A percentile compares a stretch with the other conserved stretches of the same genome.
Evolutionary conservation across 2,113 vertebrate species (phyloP).

Genomic region (Ceyx melanurus): DNA sequence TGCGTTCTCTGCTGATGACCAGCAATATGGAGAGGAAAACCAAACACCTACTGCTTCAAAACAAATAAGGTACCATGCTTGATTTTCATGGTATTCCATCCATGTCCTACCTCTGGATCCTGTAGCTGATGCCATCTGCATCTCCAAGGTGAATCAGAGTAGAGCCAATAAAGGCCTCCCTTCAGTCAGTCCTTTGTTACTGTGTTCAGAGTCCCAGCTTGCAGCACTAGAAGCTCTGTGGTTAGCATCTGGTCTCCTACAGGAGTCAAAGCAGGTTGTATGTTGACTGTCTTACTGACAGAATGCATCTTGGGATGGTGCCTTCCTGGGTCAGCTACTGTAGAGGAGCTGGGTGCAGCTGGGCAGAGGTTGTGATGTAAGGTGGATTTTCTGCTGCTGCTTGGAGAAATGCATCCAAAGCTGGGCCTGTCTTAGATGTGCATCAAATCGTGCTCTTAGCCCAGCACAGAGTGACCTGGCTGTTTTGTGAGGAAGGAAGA

Average conservation of each 20-base stretch:
- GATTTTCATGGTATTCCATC: not conserved
- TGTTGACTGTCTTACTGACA: not conserved
- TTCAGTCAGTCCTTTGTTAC: not conserved
- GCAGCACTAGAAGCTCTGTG: not conserved
- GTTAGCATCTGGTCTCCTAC: not conserved
- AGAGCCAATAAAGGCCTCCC: not conserved
- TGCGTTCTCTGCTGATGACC: not conserved
- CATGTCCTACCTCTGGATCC: not conserved
- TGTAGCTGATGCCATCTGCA: not conserved
- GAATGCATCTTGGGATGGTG: not conserved
- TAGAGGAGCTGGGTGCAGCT: too few species aligned
- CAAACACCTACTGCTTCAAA: not conserved
- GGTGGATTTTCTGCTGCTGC: not conserved
- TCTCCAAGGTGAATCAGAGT: not conserved
- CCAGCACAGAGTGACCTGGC: not conserved
- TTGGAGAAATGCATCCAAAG: not conserved
- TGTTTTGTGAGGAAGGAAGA: not conserved
- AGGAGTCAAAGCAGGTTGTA: not conserved
- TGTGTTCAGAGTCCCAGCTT: not conserved
- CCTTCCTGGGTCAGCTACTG: not conserved
- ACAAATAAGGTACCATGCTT: constrained; percentile 40
- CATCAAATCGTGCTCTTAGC: not conserved
- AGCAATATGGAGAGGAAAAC: not conserved
- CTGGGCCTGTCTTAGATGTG: not conserved
- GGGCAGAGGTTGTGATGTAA: not conserved